Percentiles rank a stretch among this genome's conserved stretches.
phyloP scores from a whole-genome alignment of 2,113 vertebrate genomes.

The Pachyramphus minor region DNA sequence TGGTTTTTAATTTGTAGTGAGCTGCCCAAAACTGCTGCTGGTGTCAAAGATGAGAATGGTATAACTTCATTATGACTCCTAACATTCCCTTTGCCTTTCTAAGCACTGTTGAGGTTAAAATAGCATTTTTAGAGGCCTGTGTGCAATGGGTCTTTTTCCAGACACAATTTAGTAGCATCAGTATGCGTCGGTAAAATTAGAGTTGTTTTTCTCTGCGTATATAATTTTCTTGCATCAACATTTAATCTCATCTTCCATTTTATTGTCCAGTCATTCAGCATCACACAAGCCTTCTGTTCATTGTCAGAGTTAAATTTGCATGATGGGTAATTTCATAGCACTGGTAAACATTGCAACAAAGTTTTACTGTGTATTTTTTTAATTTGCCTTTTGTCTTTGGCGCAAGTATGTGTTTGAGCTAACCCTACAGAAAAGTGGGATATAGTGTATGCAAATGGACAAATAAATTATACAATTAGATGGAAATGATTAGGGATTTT shows the following conservation, averaged over 20 bases:
- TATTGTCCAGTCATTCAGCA: neutral
- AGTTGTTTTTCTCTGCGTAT: neutral
- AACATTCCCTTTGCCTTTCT: neutral
- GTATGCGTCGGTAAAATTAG: neutral
- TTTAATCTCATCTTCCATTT: conserved; percentile 33
- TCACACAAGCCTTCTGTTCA: conserved; percentile 1
- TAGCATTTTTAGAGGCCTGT: neutral
- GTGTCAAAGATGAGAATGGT: neutral
- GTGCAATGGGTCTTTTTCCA: neutral
- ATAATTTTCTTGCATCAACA: conserved; percentile 28
- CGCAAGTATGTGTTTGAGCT: neutral
- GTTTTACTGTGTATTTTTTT: neutral
- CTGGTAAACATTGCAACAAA: neutral
- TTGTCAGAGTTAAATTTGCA: neutral
- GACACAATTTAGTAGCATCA: neutral
- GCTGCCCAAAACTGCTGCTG: neutral
- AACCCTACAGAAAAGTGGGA: neutral
- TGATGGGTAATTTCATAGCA: neutral
- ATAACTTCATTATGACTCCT: neutral
- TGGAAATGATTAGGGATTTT: neutral
- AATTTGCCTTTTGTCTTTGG: neutral
- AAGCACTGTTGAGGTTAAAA: neutral
- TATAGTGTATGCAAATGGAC: neutral
- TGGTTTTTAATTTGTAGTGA: neutral
- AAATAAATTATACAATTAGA: neutral